phyloP scores from a whole-genome alignment of 2,113 vertebrate genomes.

The Corydoras maculifer region DNA sequence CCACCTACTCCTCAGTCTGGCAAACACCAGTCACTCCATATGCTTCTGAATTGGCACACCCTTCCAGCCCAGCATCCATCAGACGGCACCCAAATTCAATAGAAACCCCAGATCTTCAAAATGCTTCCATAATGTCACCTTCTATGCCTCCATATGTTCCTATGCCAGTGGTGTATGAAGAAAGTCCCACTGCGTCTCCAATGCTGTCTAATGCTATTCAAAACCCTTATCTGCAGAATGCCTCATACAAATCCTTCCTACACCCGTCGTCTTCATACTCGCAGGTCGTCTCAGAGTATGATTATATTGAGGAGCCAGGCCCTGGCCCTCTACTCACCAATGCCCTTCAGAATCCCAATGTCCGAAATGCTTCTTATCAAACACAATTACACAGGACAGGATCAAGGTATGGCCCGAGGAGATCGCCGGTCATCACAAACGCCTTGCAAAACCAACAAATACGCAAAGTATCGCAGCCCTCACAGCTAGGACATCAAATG shows the following conservation, averaged over 20 bases:
- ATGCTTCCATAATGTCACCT: constrained; percentile 48
- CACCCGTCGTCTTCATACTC: constrained; percentile 55
- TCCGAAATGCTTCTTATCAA: constrained; percentile 42
- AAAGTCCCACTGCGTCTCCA: constrained; percentile 46
- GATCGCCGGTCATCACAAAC: constrained; percentile 34
- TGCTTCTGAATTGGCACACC: constrained; percentile 41
- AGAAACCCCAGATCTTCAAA: constrained; percentile 51
- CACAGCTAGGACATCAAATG: constrained; percentile 45
- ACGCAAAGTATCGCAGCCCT: constrained; percentile 56
- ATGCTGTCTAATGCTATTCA: constrained; percentile 53
- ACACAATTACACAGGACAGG: constrained; percentile 34
- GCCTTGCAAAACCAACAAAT: constrained; percentile 49
- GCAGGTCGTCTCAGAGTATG: constrained; percentile 58
- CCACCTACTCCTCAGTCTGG: constrained; percentile 43
- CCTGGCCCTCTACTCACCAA: constrained; percentile 57
- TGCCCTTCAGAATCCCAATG: constrained; percentile 60
- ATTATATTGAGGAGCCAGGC: constrained; percentile 60
- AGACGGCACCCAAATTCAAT: constrained; percentile 53
- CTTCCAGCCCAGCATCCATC: constrained; percentile 41
- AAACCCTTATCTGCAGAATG: constrained; percentile 49
- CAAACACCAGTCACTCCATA: constrained; percentile 45
- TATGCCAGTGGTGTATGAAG: constrained; percentile 29
- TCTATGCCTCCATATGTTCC: constrained; percentile 43
- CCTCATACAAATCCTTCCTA: constrained; percentile 50
- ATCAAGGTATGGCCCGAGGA: constrained; percentile 14